phyloP scores from a whole-genome alignment of 2,797 vertebrate genomes.

The Dallia pectoralis region DNA sequence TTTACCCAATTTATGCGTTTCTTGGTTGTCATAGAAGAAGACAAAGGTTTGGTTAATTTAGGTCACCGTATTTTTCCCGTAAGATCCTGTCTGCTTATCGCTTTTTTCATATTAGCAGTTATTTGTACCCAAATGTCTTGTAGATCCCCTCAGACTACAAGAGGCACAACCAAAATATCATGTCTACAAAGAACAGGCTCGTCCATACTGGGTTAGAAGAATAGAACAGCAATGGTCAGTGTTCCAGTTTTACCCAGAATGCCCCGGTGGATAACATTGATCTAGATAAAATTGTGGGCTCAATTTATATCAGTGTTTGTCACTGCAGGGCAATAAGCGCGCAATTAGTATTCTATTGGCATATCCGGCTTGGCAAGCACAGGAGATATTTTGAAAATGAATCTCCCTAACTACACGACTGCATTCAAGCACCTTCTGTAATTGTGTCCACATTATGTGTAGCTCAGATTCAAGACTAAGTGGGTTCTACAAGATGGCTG shows the following conservation, averaged over 20 bases:
- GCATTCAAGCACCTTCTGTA: constrained; percentile 7
- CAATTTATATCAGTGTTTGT: constrained; percentile 27
- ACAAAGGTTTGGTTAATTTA: too few species aligned
- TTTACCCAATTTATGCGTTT: too few species aligned
- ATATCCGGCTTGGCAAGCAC: constrained; percentile 32
- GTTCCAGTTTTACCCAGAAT: constrained; percentile 31
- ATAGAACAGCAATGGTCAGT: too few species aligned
- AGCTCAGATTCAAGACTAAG: background rate
- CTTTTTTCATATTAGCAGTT: too few species aligned
- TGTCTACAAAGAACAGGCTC: too few species aligned
- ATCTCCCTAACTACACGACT: constrained; percentile 25
- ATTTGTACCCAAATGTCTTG: too few species aligned
- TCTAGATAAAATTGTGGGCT: constrained; percentile 40
- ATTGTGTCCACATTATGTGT: constrained; percentile 1
- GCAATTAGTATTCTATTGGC: constrained; percentile 33
- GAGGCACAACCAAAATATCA: too few species aligned
- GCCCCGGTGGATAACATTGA: constrained; percentile 45
- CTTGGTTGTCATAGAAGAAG: too few species aligned
- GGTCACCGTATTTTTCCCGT: too few species aligned
- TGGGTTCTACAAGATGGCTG: background rate
- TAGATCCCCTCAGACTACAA: too few species aligned
- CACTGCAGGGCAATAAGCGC: constrained; percentile 5
- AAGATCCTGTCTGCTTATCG: too few species aligned
- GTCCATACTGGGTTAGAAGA: too few species aligned
- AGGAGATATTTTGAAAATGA: constrained; percentile 34